phyloP scores from a whole-genome alignment of 2,113 vertebrate genomes.

The Poeciliopsis retropinna region DNA sequence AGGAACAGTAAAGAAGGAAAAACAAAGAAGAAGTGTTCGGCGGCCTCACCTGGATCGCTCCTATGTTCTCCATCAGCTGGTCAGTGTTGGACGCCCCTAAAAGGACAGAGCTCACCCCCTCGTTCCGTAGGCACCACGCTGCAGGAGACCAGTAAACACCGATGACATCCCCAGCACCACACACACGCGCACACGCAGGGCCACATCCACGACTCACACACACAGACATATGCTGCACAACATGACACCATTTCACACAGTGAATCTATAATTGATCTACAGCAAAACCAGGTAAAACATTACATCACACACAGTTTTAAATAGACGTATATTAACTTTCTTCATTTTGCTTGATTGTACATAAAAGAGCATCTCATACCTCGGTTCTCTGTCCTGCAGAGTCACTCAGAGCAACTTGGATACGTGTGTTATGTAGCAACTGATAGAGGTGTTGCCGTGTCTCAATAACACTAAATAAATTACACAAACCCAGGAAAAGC shows the following conservation, averaged over 20 bases:
- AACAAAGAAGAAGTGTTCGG: background rate
- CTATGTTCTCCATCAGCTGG: constrained; percentile 98
- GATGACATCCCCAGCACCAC: constrained; percentile 46
- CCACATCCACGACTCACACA: background rate
- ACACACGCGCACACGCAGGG: constrained; percentile 1
- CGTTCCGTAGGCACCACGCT: constrained; percentile 98
- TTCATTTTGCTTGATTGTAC: background rate
- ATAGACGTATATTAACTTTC: background rate
- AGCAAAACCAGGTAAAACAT: background rate
- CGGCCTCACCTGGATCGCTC: constrained; percentile 93
- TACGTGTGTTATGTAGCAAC: background rate
- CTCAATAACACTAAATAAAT: background rate
- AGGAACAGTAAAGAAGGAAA: background rate
- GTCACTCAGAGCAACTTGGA: background rate
- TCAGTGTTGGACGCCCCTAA: constrained; percentile 95
- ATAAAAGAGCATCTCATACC: background rate
- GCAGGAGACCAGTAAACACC: constrained; percentile 73
- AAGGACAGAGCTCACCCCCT: constrained; percentile 95
- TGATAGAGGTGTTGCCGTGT: background rate
- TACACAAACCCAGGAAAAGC: background rate
- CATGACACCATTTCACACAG: background rate
- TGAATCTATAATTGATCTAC: background rate
- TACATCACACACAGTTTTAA: background rate
- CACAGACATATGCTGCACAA: constrained; percentile 4
- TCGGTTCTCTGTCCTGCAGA: background rate